Evolutionary conservation across 2,888 invertebrate species (phyloP), one percentile per base, ranked within the genome.

Genomic region (Sminthurinus aureus): DNA sequence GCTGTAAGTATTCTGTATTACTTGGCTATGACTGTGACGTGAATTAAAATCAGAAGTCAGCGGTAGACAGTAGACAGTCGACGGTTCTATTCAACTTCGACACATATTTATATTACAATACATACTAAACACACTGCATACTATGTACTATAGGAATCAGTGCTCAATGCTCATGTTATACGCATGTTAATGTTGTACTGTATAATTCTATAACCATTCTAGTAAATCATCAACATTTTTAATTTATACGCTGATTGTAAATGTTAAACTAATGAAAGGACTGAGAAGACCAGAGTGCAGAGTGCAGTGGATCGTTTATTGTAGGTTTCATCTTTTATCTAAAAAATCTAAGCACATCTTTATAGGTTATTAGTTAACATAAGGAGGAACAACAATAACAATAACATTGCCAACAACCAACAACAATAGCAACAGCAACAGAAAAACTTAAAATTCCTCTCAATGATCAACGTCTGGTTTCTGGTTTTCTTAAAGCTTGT

Each of bases 21-120:
- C 75, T 75, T 75, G 75, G 51, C 26, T 75, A 75, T 75, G 51
- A 75, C 50, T 75, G 75, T 75, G 75, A 75, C 75, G 50, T 51
- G 51, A 75, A 75, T 75, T 58, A 18, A 13, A 58, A 58, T 58
- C 58, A 58, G 58, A 38, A 38, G 38, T 38, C 38, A 38, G 38
- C 38, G 38, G 38, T 6, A 38, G 38, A 38, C 38, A 38, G 38
- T n/a, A n/a, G n/a, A n/a, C 38, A 6, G 38, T 6, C 1, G 38
- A 38, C 38, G 6, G 38, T 38, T 58, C 4, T 58, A 13, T 58
- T 11, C 38, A 15, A 6, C 18, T 58, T 58, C 18, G 58, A 58
- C 58, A 58, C 58, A 58, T 9, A 58, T 58, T 6, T 58, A 6
- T 11, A 6, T 13, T 0, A 58, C 9, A 2, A 58, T 58, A 58